These are phyloP conservation scores for Thymelicus acteon DNA, from an alignment of 2,888 invertebrate species.

Conservation along the genomic window DNA sequence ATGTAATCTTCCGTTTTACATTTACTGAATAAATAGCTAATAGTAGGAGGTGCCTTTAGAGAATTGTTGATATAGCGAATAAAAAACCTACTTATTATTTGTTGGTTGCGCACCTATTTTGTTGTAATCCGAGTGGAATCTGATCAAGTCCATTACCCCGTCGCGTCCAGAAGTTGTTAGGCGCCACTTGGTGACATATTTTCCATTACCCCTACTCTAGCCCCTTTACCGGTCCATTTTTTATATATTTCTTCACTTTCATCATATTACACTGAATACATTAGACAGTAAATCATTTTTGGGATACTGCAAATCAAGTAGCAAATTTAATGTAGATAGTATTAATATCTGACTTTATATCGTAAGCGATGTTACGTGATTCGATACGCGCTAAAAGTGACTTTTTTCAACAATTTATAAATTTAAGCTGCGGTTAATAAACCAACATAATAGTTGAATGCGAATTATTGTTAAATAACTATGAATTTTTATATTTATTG, in stretches of 20 bases:
- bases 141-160: constrained; percentile 81
- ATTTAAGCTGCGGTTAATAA: no score
- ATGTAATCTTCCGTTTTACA: no score
- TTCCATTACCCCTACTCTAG: constrained; percentile 76
- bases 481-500: no score
- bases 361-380: no score
- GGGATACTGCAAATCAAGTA: no score
- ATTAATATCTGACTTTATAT: no score
- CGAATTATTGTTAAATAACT: no score
- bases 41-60: neutral
- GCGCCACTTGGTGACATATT: constrained; percentile 80
- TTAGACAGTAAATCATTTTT: constrained; percentile 43
- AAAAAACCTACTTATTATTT: constrained; percentile 4
- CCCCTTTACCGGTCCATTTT: constrained; percentile 70
- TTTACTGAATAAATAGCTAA: no score
- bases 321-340: no score
- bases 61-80: neutral
- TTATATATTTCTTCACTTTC: constrained; percentile 77
- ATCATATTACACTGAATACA: constrained; percentile 75
- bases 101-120: constrained; percentile 14
- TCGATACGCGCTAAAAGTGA: no score
- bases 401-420: no score
- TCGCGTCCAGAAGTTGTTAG: constrained; percentile 65
- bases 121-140: constrained; percentile 54
- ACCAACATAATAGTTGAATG: no score